phyloP scores from a whole-genome alignment of 2,797 vertebrate genomes.

The Dipus sagitta region DNA sequence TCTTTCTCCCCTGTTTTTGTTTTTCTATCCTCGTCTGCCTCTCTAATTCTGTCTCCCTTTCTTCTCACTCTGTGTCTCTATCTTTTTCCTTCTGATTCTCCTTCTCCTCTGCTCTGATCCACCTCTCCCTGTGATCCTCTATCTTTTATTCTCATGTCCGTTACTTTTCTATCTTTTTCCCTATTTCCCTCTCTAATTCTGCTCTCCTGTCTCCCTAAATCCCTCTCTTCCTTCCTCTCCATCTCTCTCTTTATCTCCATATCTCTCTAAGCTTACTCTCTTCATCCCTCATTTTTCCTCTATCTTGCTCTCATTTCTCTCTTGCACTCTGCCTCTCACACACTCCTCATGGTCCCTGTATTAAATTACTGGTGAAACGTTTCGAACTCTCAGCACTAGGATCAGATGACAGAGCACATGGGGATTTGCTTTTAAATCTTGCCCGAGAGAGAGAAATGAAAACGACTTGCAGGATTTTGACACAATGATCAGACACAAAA shows the following conservation, averaged over 20 bases:
- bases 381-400: slow-evolving; percentile 68
- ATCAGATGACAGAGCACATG: slow-evolving; percentile 62
- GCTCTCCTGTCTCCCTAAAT: too few relatives aligned
- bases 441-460: slow-evolving; percentile 79
- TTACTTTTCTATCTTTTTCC: background rate
- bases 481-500: slow-evolving; percentile 72
- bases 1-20: too few relatives aligned
- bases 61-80: background rate
- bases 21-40: background rate
- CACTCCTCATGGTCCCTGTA: slow-evolving; percentile 71
- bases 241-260: background rate
- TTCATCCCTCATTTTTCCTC: background rate
- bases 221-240: background rate
- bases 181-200: background rate
- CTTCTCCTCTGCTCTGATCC: background rate
- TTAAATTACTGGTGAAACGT: slow-evolving; percentile 83
- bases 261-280: background rate
- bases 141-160: background rate
- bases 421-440: slow-evolving; percentile 79
- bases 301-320: background rate
- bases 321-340: background rate
- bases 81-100: background rate
- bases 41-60: background rate
- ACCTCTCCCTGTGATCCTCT: background rate
- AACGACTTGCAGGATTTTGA: slow-evolving; percentile 75